A percentile compares a stretch with the other conserved stretches of the same genome.
Evolutionary conservation across 2,797 vertebrate genomes (phyloP).

Genomic region (Coregonus suidteri): DNA sequence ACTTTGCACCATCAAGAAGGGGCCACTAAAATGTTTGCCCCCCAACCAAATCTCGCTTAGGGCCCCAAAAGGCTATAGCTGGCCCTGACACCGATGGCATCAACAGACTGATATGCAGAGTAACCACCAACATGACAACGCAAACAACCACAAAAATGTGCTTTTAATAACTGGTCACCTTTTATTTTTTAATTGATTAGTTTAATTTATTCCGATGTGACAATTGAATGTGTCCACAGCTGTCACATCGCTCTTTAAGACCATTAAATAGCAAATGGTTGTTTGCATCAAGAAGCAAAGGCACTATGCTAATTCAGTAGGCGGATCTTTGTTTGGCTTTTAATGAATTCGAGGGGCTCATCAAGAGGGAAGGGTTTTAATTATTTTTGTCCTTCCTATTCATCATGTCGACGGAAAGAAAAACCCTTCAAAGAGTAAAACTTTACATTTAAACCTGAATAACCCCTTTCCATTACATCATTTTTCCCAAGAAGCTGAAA

Average conservation of each 20-base stretch:
- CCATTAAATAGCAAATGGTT: conserved; percentile 35
- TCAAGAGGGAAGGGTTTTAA: conserved; percentile 45
- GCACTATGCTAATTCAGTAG: conserved; percentile 37
- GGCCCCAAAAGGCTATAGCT: too few relatives aligned
- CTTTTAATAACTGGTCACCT: neutral
- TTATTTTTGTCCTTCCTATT: conserved; percentile 44
- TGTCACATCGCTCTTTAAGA: conserved; percentile 33
- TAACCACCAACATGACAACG: neutral
- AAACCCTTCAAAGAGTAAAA: conserved; percentile 19
- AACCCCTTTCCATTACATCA: neutral
- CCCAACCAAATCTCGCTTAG: too few relatives aligned
- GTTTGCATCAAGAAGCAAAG: conserved; percentile 34
- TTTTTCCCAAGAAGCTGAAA: neutral
- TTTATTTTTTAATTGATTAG: conserved; percentile 38
- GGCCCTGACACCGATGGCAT: neutral
- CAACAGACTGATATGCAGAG: neutral
- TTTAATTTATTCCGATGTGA: conserved; percentile 45
- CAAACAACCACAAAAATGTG: neutral
- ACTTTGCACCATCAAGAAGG: too few relatives aligned
- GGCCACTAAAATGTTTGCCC: too few relatives aligned
- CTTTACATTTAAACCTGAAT: too few relatives aligned
- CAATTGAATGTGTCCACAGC: conserved; percentile 28
- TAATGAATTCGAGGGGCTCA: conserved; percentile 48
- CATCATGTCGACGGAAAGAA: conserved; percentile 21
- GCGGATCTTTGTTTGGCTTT: conserved; percentile 34